These are phyloP conservation scores for Hoplostethus atlanticus DNA, from an alignment of 2,797 vertebrate genomes.

Conservation along the genomic window DNA sequence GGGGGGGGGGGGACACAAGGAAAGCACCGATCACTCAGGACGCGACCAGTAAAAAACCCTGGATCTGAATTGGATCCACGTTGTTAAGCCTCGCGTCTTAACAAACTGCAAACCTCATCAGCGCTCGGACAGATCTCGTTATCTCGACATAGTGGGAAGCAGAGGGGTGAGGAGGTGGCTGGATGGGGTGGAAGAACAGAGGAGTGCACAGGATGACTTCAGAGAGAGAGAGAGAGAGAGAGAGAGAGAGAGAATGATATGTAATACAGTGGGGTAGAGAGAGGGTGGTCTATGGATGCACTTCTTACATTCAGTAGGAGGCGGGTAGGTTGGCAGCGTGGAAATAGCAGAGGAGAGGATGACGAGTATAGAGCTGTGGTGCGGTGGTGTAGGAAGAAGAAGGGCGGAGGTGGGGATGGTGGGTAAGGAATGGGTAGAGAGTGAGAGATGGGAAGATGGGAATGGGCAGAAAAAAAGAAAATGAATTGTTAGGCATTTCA, in stretches of 20 bases:
- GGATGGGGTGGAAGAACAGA: conserved; percentile 18
- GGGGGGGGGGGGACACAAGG: conserved; percentile 46
- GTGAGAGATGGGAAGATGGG: conserved; percentile 29
- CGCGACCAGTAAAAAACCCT: conserved; percentile 44
- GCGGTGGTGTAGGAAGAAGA: conserved; percentile 44
- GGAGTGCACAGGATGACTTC: conserved; percentile 56
- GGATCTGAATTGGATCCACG: conserved; percentile 66
- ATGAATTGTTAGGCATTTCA: conserved; percentile 68
- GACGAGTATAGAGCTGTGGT: conserved; percentile 69
- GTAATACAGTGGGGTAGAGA: conserved; percentile 8
- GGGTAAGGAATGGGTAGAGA: neutral
- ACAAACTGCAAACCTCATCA: conserved; percentile 76
- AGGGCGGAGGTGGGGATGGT: conserved; percentile 46
- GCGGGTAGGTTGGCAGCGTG: conserved; percentile 63
- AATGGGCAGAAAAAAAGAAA: conserved; percentile 64
- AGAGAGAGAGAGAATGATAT: conserved; percentile 2
- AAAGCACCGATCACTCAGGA: conserved; percentile 59
- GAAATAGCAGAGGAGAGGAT: conserved; percentile 60
- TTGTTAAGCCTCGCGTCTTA: conserved; percentile 78
- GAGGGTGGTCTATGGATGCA: conserved; percentile 49
- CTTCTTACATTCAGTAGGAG: conserved; percentile 74
- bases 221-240: conserved; percentile 34
- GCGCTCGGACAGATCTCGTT: conserved; percentile 47
- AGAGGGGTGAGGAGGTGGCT: conserved; percentile 32
- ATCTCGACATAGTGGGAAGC: conserved; percentile 32